A percentile compares a stretch with the other conserved stretches of the same genome.
These are phyloP conservation scores for Phyllostomus hastatus DNA, from an alignment of 2,113 vertebrate genomes.

Conservation along the genomic window DNA sequence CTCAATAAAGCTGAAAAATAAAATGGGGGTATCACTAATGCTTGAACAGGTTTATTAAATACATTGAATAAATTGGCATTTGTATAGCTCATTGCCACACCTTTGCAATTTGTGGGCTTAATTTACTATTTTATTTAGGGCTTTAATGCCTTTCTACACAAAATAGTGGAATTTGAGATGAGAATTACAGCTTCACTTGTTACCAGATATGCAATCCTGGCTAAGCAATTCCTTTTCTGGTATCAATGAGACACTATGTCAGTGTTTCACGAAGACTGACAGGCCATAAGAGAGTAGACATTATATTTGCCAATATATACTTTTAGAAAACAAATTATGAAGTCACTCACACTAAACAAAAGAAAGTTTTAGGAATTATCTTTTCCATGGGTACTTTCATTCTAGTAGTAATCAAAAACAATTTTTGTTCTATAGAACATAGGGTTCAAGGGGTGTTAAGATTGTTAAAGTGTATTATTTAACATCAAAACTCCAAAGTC, in stretches of 20 bases:
- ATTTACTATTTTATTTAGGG: not conserved
- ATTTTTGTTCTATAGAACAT: not conserved
- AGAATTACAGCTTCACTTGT: not conserved
- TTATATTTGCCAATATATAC: not conserved
- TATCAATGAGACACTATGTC: not conserved
- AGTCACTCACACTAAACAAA: not conserved
- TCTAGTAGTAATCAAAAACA: not conserved
- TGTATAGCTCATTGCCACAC: not conserved
- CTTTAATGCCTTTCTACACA: not conserved
- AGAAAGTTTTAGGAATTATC: not conserved
- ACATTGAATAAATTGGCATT: not conserved
- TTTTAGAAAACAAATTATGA: not conserved
- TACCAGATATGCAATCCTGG: not conserved
- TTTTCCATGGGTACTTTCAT: not conserved
- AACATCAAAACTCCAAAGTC: not conserved
- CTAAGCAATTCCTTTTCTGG: not conserved
- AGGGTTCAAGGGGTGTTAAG: not conserved
- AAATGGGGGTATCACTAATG: not conserved
- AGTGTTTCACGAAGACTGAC: not conserved
- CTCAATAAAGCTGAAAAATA: not conserved
- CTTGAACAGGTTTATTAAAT: not conserved
- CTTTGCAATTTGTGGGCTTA: not conserved
- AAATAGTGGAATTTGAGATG: not conserved
- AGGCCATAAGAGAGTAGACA: not conserved
- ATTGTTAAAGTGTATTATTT: not conserved